Base-by-base conservation (phyloP, 2,113 vertebrate genomes). In the Leptobrachium ailaonicum region DNA sequence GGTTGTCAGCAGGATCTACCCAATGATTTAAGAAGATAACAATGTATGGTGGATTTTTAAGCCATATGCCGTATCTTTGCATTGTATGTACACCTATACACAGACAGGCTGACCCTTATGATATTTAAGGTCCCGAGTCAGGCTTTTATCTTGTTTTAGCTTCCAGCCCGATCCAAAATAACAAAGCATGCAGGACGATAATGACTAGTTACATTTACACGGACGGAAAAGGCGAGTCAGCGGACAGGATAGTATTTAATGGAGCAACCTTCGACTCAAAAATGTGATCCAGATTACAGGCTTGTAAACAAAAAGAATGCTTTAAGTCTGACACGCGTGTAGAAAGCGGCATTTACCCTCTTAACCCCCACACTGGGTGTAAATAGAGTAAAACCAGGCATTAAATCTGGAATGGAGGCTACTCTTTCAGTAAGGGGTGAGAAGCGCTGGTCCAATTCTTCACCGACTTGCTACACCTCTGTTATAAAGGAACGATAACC, bases 281-380 rank as follows among this genome's bases (percentile, higher is more conserved):
- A 50, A 13, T 67, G 62, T 66, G 62, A 76, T 66, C 11, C 32
- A 66, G 74, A 76, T 76, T 76, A 76, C 63, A 76, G 74, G 63
- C 62, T 66, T 76, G 62, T 66, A 76, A 76, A 76, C 74, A 76
- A 76, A 66, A 54, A 32, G 20, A 32, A 66, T 43, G 64, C 45
- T 67, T 76, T 66, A 76, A 66, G 20, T 66, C 74, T 12, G 20
- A 62, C 47, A n/a, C 12, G 42, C 14, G 40, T 50, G 60, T 8
- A 11, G 43, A 53, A 76, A 53, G 32, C 41, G 4, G 74, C 50
- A 66, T 76, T 76, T 76, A 76, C 62, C 74, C 74, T 76, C 63
- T 53, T 50, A 66, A 12, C 74, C 74, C 43, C 60, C n/a, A 40
- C 47, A n/a, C 40, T 75, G 32, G 47, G 62, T 75, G 41, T 74